Evolutionary conservation across 1,140 invertebrate genomes (phyloP), one percentile per base, ranked within the genome.

Genomic region (Chlorops oryzae): DNA sequence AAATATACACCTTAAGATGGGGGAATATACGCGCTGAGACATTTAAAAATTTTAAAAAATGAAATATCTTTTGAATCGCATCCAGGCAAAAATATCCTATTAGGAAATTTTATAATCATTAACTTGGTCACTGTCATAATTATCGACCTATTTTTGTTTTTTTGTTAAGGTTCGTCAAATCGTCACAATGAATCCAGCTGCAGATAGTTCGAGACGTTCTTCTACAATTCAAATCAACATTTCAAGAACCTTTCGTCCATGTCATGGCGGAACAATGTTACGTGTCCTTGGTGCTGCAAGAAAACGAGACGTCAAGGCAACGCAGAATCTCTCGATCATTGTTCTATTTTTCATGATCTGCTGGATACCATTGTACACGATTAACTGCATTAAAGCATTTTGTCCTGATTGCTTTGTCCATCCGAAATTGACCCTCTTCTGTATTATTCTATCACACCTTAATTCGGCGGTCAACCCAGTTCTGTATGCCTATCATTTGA

Each of bases 301-400:
- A 51, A 86, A 87, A 57, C 77, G 87, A n/a, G 90, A 94, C 67
- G 87, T 92, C 2, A 92, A 92, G 73, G 89, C 89, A 6, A 92
- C 90, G 1, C 88, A 92, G 62, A 94, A 91, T 70, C 78, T 95
- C 1, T 87, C 88, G 35, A 86, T 92, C 51, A 93, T 95, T 43
- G 90, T 95, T 2, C 73, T 88, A 27, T 92, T 93, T 74, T 95
- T 95, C 74, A 89, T 93, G 73, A 78, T 93, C 39, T 93, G 90
- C 64, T 95, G 91, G 90, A 87, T 94, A 42, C 90, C 90, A 0
- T 75, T 95, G 3, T 93, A 94, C 73, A 92, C 89, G 21, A 88
- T 92, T 54, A 94, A 95, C 70, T 91, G 87, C 58, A 78, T 92
- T 15, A 81, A 88, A 65, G 88, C 88, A 1, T 92, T 92, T 65